Conservation (phyloP, 1,140 invertebrate species). For the Gryllus bimaculatus region DNA sequence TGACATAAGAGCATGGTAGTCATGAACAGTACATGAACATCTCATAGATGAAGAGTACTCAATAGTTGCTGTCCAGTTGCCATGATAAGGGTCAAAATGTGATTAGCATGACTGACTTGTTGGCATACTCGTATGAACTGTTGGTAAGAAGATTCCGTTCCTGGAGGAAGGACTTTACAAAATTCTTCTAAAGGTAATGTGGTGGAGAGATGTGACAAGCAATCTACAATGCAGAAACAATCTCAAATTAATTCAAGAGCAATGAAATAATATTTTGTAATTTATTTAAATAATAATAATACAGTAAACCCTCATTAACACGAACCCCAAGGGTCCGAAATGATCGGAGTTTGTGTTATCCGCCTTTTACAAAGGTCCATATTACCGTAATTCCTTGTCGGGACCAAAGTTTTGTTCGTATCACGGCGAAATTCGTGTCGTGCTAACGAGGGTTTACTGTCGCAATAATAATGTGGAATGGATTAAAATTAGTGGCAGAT, state of each 20-base stretch:
- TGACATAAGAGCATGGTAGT: too few relatives aligned
- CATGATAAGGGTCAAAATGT: slow-evolving; percentile 49
- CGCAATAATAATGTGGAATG: too few relatives aligned
- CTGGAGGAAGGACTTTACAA: slow-evolving; percentile 17
- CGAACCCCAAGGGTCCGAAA: too few relatives aligned
- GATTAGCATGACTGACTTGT: slow-evolving; percentile 47
- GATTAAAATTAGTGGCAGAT: too few relatives aligned
- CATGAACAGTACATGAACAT: not conserved
- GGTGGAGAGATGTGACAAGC: slow-evolving; percentile 14
- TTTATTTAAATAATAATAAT: not conserved
- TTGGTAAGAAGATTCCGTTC: slow-evolving; percentile 17
- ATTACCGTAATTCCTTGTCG: too few relatives aligned
- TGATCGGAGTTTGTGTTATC: too few relatives aligned
- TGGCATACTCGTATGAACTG: slow-evolving; percentile 41
- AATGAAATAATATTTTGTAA: slow-evolving; percentile 9
- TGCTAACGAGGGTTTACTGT: too few relatives aligned
- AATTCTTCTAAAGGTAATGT: slow-evolving; percentile 18
- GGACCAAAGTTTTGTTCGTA: too few relatives aligned
- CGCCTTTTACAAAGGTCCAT: too few relatives aligned
- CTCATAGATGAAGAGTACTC: slow-evolving; percentile 42
- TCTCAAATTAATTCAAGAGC: too few relatives aligned
- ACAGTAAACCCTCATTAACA: too few relatives aligned
- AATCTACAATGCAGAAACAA: slow-evolving; percentile 16
- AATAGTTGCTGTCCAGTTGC: slow-evolving; percentile 49
- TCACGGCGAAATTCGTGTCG: too few relatives aligned